A percentile compares a stretch with the other conserved stretches of the same genome.
Evolutionary conservation across 2,888 invertebrate genomes (phyloP).

Genomic region (Pycnomerus fuliginosus): DNA sequence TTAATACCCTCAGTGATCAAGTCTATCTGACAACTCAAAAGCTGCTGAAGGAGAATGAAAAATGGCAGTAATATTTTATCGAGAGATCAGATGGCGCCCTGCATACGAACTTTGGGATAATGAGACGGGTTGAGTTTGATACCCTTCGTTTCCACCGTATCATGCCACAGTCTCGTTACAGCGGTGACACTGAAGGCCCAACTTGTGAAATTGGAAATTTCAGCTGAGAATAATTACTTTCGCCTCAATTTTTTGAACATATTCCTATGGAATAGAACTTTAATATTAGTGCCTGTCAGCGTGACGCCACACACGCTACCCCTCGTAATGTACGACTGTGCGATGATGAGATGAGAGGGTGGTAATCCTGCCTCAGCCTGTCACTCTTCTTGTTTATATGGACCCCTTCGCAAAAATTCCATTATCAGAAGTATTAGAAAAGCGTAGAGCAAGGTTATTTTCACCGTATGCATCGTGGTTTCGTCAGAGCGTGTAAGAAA

Average conservation of each 20-base stretch:
- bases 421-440: slow-evolving; percentile 15
- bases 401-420: slow-evolving; percentile 9
- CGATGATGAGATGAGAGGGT: slow-evolving; percentile 44
- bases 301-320: not conserved
- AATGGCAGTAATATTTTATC: slow-evolving; percentile 56
- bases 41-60: slow-evolving; percentile 53
- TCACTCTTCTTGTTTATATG: slow-evolving; percentile 33
- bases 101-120: slow-evolving; percentile 55
- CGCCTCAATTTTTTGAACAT: slow-evolving; percentile 24
- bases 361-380: slow-evolving; percentile 43
- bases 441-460: slow-evolving; percentile 8
- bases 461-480: slow-evolving; percentile 11
- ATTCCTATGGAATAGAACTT: no score
- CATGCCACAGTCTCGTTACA: slow-evolving; percentile 42
- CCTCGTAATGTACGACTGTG: not conserved
- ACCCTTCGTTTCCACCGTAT: slow-evolving; percentile 43
- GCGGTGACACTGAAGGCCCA: slow-evolving; percentile 33
- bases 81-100: slow-evolving; percentile 55
- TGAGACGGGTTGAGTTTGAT: slow-evolving; percentile 52
- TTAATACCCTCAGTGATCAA: slow-evolving; percentile 51
- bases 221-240: slow-evolving; percentile 8
- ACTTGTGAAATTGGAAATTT: slow-evolving; percentile 12
- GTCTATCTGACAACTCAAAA: slow-evolving; percentile 52
- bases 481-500: slow-evolving; percentile 34
- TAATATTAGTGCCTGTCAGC: no score